Evolutionary conservation across 1,140 invertebrate species (phyloP).

Genomic region (Zaprionus gabonicus): DNA sequence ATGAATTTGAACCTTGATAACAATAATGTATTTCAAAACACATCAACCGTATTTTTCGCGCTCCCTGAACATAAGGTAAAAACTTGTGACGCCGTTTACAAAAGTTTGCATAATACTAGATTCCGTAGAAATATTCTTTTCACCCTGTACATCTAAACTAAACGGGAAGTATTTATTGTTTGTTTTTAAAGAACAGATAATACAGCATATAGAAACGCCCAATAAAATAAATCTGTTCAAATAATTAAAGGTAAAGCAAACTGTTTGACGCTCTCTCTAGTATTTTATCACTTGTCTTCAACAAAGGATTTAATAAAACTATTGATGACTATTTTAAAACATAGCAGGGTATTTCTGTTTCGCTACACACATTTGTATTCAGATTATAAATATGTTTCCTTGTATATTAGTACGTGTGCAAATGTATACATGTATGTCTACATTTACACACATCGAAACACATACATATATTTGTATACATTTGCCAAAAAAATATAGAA

Average conservation of each 20-base stretch:
- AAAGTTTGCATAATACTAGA: constrained; percentile 9
- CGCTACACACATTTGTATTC: background rate
- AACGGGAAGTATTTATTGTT: background rate
- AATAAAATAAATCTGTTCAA: background rate
- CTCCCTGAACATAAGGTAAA: background rate
- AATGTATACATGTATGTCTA: background rate
- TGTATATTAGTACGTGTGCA: background rate
- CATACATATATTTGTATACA: constrained; percentile 7
- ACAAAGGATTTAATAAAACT: background rate
- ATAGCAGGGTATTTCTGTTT: background rate
- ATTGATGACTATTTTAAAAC: background rate
- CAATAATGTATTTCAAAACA: background rate
- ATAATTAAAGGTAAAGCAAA: background rate
- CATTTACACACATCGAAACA: background rate
- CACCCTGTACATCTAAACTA: background rate
- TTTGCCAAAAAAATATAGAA: constrained; percentile 5
- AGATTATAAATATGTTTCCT: constrained; percentile 2
- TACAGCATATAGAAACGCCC: background rate
- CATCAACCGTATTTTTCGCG: background rate
- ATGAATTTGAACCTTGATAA: background rate
- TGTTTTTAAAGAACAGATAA: background rate
- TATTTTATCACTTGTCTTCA: background rate
- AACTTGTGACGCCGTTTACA: constrained; percentile 5
- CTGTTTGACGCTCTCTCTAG: no score
- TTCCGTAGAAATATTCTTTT: background rate